phyloP scores from a whole-genome alignment of 1,140 invertebrate genomes.

The Penaeus vannamei region DNA sequence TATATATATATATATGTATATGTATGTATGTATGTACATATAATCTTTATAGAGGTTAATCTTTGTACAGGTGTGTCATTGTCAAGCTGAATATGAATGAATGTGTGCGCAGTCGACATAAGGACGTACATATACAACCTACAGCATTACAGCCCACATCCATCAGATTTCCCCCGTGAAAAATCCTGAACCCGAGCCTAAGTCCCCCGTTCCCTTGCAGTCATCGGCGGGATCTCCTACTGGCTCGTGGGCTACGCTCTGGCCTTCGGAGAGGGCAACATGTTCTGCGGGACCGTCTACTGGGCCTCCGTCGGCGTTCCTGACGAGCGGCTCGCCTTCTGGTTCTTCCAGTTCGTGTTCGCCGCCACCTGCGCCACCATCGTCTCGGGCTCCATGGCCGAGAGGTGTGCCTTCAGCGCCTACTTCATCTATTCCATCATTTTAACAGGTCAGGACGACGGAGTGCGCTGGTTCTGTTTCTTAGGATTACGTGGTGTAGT shows the following conservation, averaged over 20 bases:
- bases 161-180: not conserved
- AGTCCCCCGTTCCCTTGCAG: constrained; percentile 22
- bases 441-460: constrained; percentile 74
- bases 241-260: constrained; percentile 76
- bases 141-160: no score
- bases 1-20: no score
- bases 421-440: constrained; percentile 76
- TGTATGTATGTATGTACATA: no score
- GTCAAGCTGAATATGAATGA: no score
- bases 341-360: constrained; percentile 77
- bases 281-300: constrained; percentile 69
- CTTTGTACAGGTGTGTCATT: no score
- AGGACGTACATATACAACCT: no score
- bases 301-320: constrained; percentile 69
- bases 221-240: constrained; percentile 75
- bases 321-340: constrained; percentile 68
- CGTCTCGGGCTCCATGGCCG: constrained; percentile 77
- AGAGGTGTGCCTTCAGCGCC: constrained; percentile 76
- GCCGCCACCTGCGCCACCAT: constrained; percentile 75
- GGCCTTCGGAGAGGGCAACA: constrained; percentile 73
- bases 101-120: no score
- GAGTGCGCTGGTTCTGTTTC: no score
- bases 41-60: no score
- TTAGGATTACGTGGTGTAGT: no score
- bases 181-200: not conserved